phyloP scores from a whole-genome alignment of 1,140 invertebrate species.

The Theocolax elegans region DNA sequence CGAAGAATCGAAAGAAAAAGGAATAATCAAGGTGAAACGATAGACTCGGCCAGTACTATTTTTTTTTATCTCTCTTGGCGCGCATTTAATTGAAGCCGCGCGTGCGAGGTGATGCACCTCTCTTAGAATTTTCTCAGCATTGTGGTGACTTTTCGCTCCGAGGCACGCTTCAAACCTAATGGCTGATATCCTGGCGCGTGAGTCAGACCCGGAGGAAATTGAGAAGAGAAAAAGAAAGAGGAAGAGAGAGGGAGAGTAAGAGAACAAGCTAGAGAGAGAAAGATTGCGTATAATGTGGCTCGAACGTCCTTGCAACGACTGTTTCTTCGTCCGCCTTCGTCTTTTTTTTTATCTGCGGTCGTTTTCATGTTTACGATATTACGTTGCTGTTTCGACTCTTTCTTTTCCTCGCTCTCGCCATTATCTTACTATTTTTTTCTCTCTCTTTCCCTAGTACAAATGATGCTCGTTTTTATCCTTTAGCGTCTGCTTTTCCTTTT shows the following conservation, averaged over 20 bases:
- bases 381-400: neutral
- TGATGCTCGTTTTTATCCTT: neutral
- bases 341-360: slow-evolving; percentile 1
- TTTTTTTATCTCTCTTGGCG: neutral
- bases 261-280: neutral
- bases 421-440: neutral
- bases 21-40: too few relatives aligned
- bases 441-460: neutral
- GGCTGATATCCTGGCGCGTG: slow-evolving; percentile 60
- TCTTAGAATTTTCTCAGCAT: slow-evolving; percentile 62
- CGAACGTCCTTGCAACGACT: neutral
- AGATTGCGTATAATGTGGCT: neutral
- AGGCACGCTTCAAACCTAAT: slow-evolving; percentile 53
- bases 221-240: neutral
- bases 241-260: neutral
- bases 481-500: neutral
- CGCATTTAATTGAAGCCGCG: slow-evolving; percentile 13
- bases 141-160: slow-evolving; percentile 43
- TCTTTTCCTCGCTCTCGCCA: neutral
- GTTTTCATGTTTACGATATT: slow-evolving; percentile 20
- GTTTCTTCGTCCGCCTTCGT: neutral
- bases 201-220: slow-evolving; percentile 42
- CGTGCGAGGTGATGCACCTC: neutral
- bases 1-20: too few relatives aligned
- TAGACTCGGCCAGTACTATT: too few relatives aligned